A percentile compares a stretch with the other conserved stretches of the same genome.
These are phyloP conservation scores for Drosophila borealis DNA, from an alignment of 2,888 invertebrate genomes.

Conservation along the genomic window DNA sequence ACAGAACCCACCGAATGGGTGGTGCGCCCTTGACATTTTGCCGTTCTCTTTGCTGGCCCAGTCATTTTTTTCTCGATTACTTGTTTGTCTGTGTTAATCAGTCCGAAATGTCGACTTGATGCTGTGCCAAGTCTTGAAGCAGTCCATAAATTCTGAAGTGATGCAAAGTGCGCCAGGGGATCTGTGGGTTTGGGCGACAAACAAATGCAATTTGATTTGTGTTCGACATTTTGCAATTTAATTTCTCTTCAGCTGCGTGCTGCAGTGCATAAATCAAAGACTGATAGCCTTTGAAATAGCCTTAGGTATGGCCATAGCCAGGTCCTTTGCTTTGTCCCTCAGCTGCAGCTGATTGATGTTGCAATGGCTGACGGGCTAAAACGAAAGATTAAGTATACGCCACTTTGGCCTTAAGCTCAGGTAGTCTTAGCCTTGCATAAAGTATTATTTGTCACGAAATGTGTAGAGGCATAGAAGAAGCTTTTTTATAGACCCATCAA, in stretches of 20 bases:
- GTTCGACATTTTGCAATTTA: constrained; percentile 71
- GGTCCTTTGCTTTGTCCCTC: neutral
- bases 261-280: constrained; percentile 64
- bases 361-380: constrained; percentile 14
- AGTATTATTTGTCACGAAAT: too few species aligned
- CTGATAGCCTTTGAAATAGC: constrained; percentile 8
- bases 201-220: constrained; percentile 72
- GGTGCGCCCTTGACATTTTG: constrained; percentile 67
- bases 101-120: constrained; percentile 27
- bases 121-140: constrained; percentile 44
- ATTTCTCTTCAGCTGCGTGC: constrained; percentile 46
- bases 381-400: constrained; percentile 44
- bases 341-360: constrained; percentile 41
- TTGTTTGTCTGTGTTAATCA: constrained; percentile 25
- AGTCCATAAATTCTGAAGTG: constrained; percentile 46
- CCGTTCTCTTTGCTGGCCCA: neutral
- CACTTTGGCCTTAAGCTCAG: constrained; percentile 30
- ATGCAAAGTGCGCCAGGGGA: neutral
- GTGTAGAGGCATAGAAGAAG: too few species aligned
- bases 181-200: constrained; percentile 23
- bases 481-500: too few species aligned
- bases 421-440: neutral
- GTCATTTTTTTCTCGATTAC: neutral
- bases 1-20: constrained; percentile 9
- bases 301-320: constrained; percentile 1